Conservation (phyloP, 2,888 invertebrate genomes). For the Melikaiella ostensackeni region DNA sequence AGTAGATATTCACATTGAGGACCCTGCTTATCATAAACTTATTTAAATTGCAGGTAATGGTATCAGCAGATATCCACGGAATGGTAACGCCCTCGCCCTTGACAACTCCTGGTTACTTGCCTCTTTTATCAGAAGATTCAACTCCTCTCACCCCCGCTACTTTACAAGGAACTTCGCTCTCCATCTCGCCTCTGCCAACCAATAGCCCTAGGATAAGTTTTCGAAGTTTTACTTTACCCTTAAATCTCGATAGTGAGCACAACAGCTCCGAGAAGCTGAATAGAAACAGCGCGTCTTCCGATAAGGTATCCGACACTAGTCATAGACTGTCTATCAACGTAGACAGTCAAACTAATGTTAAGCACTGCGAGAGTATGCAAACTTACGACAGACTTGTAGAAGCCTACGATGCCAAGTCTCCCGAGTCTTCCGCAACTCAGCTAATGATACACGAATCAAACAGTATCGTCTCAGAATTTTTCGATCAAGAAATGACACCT, state of each 20-base stretch:
- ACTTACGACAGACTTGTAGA: conserved; percentile 60
- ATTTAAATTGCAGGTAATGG: conserved; percentile 70
- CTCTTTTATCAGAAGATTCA: conserved; percentile 72
- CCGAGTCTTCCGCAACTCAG: conserved; percentile 52
- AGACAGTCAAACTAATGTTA: conserved; percentile 60
- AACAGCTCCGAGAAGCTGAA: conserved; percentile 60
- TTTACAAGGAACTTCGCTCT: conserved; percentile 68
- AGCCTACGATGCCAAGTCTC: conserved; percentile 52
- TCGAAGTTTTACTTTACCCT: conserved; percentile 72
- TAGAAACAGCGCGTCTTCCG: conserved; percentile 63
- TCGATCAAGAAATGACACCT: conserved; percentile 69
- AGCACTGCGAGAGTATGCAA: conserved; percentile 65
- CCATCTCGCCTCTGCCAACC: conserved; percentile 68
- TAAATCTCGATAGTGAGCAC: conserved; percentile 68
- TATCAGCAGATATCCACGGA: conserved; percentile 76
- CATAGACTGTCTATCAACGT: conserved; percentile 68
- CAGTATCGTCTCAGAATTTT: conserved; percentile 54
- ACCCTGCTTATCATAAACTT: not conserved
- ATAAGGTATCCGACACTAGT: conserved; percentile 69
- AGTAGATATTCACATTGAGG: conserved; percentile 4
- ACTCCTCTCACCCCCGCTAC: conserved; percentile 73
- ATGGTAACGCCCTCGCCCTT: conserved; percentile 74
- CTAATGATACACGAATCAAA: conserved; percentile 50
- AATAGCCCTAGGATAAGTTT: conserved; percentile 75
- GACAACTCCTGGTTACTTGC: conserved; percentile 73